Evolutionary conservation across 2,113 vertebrate genomes (phyloP).

Genomic region (Naja naja): DNA sequence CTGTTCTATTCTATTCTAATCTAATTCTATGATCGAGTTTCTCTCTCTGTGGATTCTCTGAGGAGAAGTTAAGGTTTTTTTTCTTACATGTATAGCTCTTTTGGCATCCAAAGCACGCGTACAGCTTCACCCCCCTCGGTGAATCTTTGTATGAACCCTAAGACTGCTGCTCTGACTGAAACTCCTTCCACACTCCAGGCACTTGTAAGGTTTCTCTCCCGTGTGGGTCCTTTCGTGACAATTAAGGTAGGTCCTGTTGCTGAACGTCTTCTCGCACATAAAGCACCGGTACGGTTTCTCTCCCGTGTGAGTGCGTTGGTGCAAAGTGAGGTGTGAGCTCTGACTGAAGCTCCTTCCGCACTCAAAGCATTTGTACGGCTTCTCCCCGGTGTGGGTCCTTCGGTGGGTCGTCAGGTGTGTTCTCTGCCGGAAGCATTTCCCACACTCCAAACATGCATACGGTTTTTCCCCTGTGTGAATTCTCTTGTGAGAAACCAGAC

Average conservation of each 20-base stretch:
- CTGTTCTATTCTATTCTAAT: too few relatives aligned
- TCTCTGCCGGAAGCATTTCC: not conserved
- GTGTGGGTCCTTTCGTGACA: not conserved
- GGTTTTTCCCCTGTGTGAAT: not conserved
- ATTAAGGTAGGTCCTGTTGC: not conserved
- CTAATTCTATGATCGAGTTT: too few relatives aligned
- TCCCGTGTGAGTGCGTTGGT: not conserved
- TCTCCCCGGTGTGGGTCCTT: not conserved
- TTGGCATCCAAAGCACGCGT: not conserved
- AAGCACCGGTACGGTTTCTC: not conserved
- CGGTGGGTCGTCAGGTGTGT: not conserved
- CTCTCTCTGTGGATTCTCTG: not conserved
- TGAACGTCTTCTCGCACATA: not conserved
- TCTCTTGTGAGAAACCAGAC: not conserved
- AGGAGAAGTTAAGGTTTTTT: not conserved
- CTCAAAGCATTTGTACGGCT: not conserved
- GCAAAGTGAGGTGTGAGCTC: not conserved
- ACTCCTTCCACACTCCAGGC: not conserved
- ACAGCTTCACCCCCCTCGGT: not conserved
- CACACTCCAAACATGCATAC: not conserved
- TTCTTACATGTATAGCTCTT: not conserved
- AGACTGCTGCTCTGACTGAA: not conserved
- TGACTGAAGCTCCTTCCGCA: not conserved
- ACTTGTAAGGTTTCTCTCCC: not conserved
- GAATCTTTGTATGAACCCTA: not conserved